Conservation (phyloP, 2,797 vertebrate genomes). For the Harpagifer antarcticus region DNA sequence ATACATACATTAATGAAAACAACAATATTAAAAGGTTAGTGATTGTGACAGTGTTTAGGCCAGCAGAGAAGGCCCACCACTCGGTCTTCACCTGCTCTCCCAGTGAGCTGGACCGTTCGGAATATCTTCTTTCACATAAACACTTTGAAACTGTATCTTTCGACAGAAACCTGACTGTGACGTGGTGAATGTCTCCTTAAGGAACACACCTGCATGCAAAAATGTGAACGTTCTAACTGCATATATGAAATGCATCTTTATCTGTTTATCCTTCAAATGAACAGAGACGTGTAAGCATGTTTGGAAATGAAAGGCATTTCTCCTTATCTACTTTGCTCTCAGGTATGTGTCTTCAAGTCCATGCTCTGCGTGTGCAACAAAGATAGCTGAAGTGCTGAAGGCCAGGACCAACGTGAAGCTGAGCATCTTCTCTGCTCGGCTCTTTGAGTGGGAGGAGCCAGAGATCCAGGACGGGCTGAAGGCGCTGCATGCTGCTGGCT, state of each 20-base stretch:
- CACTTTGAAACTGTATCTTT: no score
- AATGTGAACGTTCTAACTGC: neutral
- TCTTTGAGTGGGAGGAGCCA: slow-evolving; percentile 94
- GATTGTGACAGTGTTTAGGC: no score
- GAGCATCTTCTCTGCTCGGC: slow-evolving; percentile 87
- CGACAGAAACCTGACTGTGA: no score
- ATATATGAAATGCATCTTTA: neutral
- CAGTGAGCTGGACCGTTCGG: no score
- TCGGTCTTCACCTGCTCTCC: no score
- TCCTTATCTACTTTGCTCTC: neutral
- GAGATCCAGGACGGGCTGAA: slow-evolving; percentile 89
- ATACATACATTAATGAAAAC: no score
- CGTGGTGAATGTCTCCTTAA: no score
- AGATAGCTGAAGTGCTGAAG: slow-evolving; percentile 84
- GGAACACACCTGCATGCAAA: neutral
- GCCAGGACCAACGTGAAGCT: slow-evolving; percentile 85
- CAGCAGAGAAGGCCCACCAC: no score
- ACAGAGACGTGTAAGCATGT: neutral
- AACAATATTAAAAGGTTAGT: no score
- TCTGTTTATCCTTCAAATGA: neutral
- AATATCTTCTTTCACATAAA: no score
- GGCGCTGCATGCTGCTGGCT: slow-evolving; percentile 87
- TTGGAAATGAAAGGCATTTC: neutral
- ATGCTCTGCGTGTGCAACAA: slow-evolving; percentile 86
- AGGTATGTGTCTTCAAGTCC: slow-evolving; percentile 94